These are phyloP conservation scores for Trypoxylus dichotomus DNA, from an alignment of 1,140 invertebrate species.

Conservation along the genomic window DNA sequence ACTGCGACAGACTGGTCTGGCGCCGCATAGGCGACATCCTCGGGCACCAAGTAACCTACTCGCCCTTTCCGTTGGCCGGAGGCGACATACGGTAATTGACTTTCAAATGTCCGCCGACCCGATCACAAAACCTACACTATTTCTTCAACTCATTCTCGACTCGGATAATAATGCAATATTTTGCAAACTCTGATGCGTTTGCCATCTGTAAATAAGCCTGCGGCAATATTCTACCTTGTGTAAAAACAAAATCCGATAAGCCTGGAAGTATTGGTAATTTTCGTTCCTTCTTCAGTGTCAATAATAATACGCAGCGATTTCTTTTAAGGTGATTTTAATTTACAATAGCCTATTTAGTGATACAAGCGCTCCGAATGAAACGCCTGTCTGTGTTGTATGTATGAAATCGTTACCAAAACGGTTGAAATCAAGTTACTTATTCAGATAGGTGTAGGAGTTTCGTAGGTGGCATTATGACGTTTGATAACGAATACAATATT, in stretches of 20 bases:
- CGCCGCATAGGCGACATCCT: slow-evolving; percentile 32
- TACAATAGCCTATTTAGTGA: not conserved
- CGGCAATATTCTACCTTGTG: slow-evolving; percentile 10
- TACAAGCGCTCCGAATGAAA: not conserved
- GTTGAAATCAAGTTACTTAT: not conserved
- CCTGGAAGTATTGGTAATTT: not conserved
- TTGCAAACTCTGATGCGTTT: slow-evolving; percentile 25
- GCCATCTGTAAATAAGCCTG: slow-evolving; percentile 24
- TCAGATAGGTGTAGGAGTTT: not conserved
- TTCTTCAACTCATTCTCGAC: slow-evolving; percentile 22
- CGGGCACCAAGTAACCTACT: slow-evolving; percentile 31
- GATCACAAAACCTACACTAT: slow-evolving; percentile 31
- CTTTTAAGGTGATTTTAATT: not conserved
- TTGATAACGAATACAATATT: not conserved
- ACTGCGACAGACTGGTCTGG: slow-evolving; percentile 30
- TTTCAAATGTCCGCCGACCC: slow-evolving; percentile 35
- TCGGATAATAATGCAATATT: slow-evolving; percentile 21
- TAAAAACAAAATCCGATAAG: slow-evolving; percentile 9
- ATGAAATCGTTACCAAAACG: not conserved
- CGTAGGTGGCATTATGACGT: not conserved
- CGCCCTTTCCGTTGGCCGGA: slow-evolving; percentile 31
- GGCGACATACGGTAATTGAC: slow-evolving; percentile 33
- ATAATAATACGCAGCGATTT: not conserved
- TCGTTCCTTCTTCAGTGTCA: not conserved
- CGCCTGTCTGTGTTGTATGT: not conserved